phyloP scores from a whole-genome alignment of 2,888 invertebrate genomes.

The Euzetes globulus region DNA sequence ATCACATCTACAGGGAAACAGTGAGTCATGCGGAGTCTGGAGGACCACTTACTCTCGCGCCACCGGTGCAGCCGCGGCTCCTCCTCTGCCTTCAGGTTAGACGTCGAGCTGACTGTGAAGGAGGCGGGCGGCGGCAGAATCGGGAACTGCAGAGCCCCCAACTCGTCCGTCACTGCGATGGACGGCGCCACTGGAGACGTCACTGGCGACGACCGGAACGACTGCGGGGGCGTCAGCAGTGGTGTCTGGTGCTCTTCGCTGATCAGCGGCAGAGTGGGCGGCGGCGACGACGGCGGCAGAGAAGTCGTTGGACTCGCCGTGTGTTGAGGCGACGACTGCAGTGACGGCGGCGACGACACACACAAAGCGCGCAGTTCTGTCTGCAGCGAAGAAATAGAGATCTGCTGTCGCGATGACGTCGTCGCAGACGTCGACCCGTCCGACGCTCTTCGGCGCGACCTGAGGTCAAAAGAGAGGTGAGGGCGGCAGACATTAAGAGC shows the following conservation, averaged over 20 bases:
- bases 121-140: constrained; percentile 36
- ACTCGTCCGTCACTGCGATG: constrained; percentile 35
- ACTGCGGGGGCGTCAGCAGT: constrained; percentile 35
- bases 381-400: constrained; percentile 34
- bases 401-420: neutral
- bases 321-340: constrained; percentile 36
- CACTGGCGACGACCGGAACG: constrained; percentile 35
- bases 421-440: constrained; percentile 15
- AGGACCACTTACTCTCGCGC: constrained; percentile 14
- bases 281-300: constrained; percentile 5
- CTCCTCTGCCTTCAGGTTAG: constrained; percentile 26
- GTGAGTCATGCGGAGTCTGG: too few species aligned
- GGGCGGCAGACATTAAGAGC: neutral
- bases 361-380: constrained; percentile 33
- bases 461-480: neutral
- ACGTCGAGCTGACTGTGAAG: constrained; percentile 17
- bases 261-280: constrained; percentile 34
- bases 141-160: constrained; percentile 22
- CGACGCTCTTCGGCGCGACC: constrained; percentile 30
- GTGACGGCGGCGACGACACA: constrained; percentile 36
- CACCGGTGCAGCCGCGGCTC: constrained; percentile 23
- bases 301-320: neutral
- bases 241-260: constrained; percentile 34
- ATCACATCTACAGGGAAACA: too few species aligned
- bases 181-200: constrained; percentile 28